Percentiles rank a stretch among this genome's conserved stretches.
Evolutionary conservation across 30 jellyfish, hydroid and myxozoan genomes (phyloP).

Genomic region (Hydractinia symbiolongicarpus): DNA sequence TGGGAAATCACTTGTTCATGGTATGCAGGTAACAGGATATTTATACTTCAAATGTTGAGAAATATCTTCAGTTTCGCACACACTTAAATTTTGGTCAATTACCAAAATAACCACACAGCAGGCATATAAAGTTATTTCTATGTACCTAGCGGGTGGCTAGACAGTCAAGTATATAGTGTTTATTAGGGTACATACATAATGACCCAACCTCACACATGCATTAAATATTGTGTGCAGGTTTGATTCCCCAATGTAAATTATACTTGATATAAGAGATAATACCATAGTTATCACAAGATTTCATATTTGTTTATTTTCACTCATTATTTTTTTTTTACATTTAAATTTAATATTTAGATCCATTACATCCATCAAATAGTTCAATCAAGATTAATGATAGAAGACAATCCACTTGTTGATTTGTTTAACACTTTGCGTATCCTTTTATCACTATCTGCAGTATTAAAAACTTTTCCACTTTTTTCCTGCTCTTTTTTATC

Average conservation of each 20-base stretch:
- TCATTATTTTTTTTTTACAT: not conserved
- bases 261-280: too few species aligned
- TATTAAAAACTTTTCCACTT: not conserved
- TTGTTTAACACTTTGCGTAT: slow-evolving; percentile 86
- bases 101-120: too few species aligned
- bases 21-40: slow-evolving; percentile 68
- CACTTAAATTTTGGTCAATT: too few species aligned
- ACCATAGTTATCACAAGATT: too few species aligned
- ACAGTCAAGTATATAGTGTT: too few species aligned
- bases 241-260: too few species aligned
- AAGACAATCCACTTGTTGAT: slow-evolving; percentile 72
- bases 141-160: too few species aligned
- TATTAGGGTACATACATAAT: too few species aligned
- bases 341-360: slow-evolving; percentile 30
- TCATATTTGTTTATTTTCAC: too few species aligned
- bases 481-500: not conserved
- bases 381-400: slow-evolving; percentile 89
- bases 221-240: too few species aligned
- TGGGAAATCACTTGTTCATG: slow-evolving; percentile 91
- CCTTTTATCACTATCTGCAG: slow-evolving; percentile 31
- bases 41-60: not conserved
- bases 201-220: too few species aligned
- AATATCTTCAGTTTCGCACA: not conserved
- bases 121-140: too few species aligned
- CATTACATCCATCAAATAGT: slow-evolving; percentile 88